Evolutionary conservation across 2,888 invertebrate genomes (phyloP), one percentile per base, ranked within the genome.

Genomic region (Andrena trimmerana): DNA sequence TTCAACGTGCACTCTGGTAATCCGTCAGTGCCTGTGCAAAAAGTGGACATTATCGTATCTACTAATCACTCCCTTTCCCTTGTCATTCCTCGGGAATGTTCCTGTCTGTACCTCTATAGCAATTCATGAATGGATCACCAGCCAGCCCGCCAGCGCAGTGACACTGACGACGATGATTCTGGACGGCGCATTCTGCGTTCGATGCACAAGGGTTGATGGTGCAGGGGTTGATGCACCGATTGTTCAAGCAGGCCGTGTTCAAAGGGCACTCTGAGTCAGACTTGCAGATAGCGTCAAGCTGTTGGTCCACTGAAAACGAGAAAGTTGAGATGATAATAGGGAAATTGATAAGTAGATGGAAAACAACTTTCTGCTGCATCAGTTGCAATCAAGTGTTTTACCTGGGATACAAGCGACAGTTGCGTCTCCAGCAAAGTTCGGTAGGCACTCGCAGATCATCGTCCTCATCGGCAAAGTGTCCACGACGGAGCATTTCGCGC

Each of bases 391-490:
- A 42, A 42, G 13, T 42, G 67, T 16, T 33, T 62, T 96, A 98
- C 98, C 97, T 95, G 95, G 96, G 92, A 95, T 96, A 93, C 98
- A 98, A 94, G 97, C 96, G 84, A 97, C 96, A 88, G 98, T 97
- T 10, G 98, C 98, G 94, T 98, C 98, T 86, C 98, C 98, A 88
- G 97, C 95, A 90, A 96, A 97, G 83, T 98, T 98, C 80, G 96
- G 96, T 83, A 97, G 95, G 92, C 98, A 98, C 91, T 97, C 96
- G 93, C 98, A 98, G 79, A 97, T 96, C 96, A 98, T 97, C 7
- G 98, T 98, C 88, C 98, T 96, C 94, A 98, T 95, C 6, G 98
- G 98, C 85, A 98, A 94, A 0, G 98, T 97, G 91, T 98, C 97
- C 31, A 98, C 96, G 10, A 98, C 98, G 8, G 96, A 96, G 92